Base-by-base conservation (phyloP, 1,140 invertebrate genomes). In the Melanaphis sacchari region DNA sequence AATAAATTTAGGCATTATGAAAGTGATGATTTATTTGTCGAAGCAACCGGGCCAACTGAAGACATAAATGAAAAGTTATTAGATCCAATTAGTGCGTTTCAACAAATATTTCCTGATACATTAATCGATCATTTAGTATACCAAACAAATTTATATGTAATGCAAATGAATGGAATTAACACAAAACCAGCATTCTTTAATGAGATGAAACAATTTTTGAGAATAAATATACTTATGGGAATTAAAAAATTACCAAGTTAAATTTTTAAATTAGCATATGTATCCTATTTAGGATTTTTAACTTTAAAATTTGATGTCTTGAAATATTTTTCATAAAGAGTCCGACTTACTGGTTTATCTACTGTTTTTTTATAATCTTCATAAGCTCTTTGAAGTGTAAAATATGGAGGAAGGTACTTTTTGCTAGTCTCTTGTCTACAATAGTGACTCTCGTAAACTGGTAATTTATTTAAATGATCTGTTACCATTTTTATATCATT, bases 181-280 rank as follows among this genome's bases (percentile, higher is more conserved):
- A 93, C 76, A 81, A 89, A 94, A 43, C 52, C 88, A 82, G 93
- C 94, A 26, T 94, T 94, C 49, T 49, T 9, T 40, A 93, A 94
- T 54, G 94, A 95, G 94, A 94, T 94, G 31, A 93, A 94, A 92
- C 66, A 54, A 54, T 94, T 95, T 93, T 93, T 95, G 31, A 94
- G 94, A 26, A 93, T 94, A n/a, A 94, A 95, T 89, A 92, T 94
- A 49, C 22, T 95, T 22, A 95, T 95, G 94, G 95, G 94, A 18
- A 94, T 95, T 43, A 94, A 95, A 93, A 94, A 94, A 93, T 85
- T 94, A 90, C 94, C 94, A 15, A 94, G 91, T 93, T 94, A 94
- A n/a, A n/a, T n/a, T n/a, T n/a, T n/a, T n/a, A n/a, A 87, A 41
- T 87, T n/a, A 43, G 41, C 41, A 87, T 41, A 87, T 26, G 85